Base-by-base conservation (phyloP, 2,888 invertebrate genomes). In the Polylopha cassiicola region DNA sequence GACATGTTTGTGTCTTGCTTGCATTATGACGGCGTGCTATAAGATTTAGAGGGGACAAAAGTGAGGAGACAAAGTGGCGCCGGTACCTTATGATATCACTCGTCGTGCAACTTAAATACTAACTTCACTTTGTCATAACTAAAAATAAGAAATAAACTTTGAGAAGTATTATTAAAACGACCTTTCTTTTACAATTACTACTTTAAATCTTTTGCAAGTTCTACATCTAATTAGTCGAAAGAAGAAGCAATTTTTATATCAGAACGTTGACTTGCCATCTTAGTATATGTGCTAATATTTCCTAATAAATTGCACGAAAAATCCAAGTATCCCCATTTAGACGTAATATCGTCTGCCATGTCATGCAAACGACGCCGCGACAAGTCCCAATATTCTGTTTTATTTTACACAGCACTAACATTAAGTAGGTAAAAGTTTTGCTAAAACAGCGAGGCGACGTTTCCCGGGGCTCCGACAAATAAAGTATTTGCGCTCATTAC, bases 1-100 rank as follows among this genome's bases (percentile, higher is more conserved):
- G 80, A 78, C 75, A 79, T 84, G 82, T 84, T 82, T 85, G 85
- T 82, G 81, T 79, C 78, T 70, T 73, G 78, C 82, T 77, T 85
- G 84, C 84, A 84, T 82, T 85, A 84, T 82, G 82, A 84, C 81
- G 76, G 80, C 74, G 81, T 75, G 76, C 81, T 75, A 67, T 63
- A 71, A 81, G 81, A 82, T 82, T 82, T 82, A 82, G 79, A 80
- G 80, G 82, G 81, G 75, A 67, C 73, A 70, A 65, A 74, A 78
- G 81, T 74, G 74, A 71, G 80, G 71, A 82, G 84, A 84, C 84
- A 61, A 55, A 39, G 57, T 59, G 84, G 84, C 84, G 84, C 84
- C 84, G 51, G 22, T 21, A 34, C 23, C 26, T 33, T 36, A 33
- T 34, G 37, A 30, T 42, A 28, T 16, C 9, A 23, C 39, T 38